Base-by-base conservation (phyloP, 2,113 vertebrate species). In the Myotis lucifugus region DNA sequence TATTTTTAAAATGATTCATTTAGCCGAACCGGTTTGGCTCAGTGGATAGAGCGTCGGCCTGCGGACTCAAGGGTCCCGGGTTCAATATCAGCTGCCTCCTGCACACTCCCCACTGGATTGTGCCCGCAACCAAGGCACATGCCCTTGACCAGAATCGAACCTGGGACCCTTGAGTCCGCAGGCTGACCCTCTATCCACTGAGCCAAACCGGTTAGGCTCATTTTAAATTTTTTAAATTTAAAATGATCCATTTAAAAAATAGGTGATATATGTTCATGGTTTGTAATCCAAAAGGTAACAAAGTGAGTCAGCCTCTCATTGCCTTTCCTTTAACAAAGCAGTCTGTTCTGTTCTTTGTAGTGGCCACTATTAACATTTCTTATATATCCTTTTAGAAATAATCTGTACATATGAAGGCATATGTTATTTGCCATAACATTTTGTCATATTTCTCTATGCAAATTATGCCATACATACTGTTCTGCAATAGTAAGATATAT, bases 221-320 rank as follows among this genome's bases (percentile, higher is more conserved):
- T 50, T 50, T 50, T 7, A 50, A 42, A 42, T 42, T 50, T 37
- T 37, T 37, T 37, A 37, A 37, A 37, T 37, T 37, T 37, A 37
- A 37, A 37, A 37, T 37, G 37, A 37, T 37, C 5, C 7, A 42
- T 46, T 46, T 46, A 46, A 46, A 46, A 46, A 46, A 46, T 46
- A 46, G 46, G 12, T 83, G 90, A n/a, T 56, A 67, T 42, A 48
- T 34, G 61, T 77, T 29, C n/a, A 32, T 91, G 19, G 46, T 79
- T 95, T 21, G 84, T 50, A 91, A 95, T 73, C 85, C n/a, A 79
- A 59, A 91, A 79, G n/a, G 1, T 73, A 25, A 25, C 48, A 66
- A n/a, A 83, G 40, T 64, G 37, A 81, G 46, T 91, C 32, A 91
- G 37, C 12, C 37, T 85, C 37, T 13, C 13, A 46, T 10, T 7